These are phyloP conservation scores for Pardalotus punctatus DNA, from an alignment of 2,113 vertebrate species.

Conservation along the genomic window DNA sequence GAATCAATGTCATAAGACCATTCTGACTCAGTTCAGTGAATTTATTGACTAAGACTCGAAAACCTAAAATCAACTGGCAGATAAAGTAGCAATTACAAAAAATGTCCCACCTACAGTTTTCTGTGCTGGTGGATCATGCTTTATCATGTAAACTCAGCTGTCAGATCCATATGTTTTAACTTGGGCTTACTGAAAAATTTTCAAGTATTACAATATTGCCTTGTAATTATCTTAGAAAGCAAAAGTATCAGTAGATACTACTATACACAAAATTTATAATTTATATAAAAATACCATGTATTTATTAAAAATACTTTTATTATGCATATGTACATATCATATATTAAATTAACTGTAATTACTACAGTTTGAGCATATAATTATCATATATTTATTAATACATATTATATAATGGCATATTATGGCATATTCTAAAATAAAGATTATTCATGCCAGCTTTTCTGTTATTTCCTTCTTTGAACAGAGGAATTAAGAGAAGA, in stretches of 20 bases:
- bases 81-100: neutral
- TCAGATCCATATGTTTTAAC: neutral
- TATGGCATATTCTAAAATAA: neutral
- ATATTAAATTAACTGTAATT: neutral
- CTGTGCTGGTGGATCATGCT: neutral
- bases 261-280: neutral
- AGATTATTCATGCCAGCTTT: neutral
- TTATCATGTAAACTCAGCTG: neutral
- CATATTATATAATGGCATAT: neutral
- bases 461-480: neutral
- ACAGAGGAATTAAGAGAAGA: neutral
- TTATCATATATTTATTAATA: neutral
- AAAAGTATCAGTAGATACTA: neutral
- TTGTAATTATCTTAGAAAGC: neutral
- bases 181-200: neutral
- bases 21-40: slow-evolving; percentile 30
- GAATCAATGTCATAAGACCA: slow-evolving; percentile 42
- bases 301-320: neutral
- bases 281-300: neutral
- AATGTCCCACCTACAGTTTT: neutral
- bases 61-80: neutral
- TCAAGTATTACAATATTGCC: neutral
- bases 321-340: neutral
- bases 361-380: neutral
- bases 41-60: neutral